These are phyloP conservation scores for Ailuropoda melanoleuca DNA, from an alignment of 2,113 vertebrate genomes.

Conservation along the genomic window DNA sequence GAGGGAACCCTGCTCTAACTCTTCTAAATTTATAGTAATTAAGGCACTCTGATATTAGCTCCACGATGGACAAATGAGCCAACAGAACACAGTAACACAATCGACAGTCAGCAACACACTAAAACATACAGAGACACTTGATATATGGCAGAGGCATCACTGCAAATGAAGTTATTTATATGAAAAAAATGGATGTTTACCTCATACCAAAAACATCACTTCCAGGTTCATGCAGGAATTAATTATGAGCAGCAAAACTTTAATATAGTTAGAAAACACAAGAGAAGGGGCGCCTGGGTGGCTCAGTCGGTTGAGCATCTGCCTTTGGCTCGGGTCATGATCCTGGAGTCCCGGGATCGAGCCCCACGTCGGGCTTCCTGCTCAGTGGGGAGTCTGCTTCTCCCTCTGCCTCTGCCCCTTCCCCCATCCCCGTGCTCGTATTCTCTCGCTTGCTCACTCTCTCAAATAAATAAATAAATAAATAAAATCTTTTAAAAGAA, in stretches of 20 bases:
- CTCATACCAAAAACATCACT: background rate
- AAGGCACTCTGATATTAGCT: background rate
- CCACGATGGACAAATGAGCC: background rate
- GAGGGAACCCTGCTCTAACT: background rate
- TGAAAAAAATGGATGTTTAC: background rate
- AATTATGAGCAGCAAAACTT: conserved; percentile 16
- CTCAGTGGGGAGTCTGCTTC: background rate
- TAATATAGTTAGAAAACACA: background rate
- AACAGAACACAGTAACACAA: background rate
- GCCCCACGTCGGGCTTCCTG: background rate
- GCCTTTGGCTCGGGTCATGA: background rate
- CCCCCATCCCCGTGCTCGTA: background rate
- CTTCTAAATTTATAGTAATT: background rate
- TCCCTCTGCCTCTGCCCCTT: background rate
- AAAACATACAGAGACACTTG: background rate
- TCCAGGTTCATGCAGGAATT: background rate
- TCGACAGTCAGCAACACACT: background rate
- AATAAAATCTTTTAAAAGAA: background rate
- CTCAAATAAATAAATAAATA: background rate
- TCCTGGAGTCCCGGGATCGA: background rate
- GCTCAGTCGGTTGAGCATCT: background rate
- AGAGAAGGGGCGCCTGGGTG: background rate
- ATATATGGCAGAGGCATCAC: background rate
- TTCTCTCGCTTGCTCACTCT: background rate
- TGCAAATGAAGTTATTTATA: background rate